These are phyloP conservation scores for Erebia aethiops DNA, from an alignment of 2,888 invertebrate species.

Conservation along the genomic window DNA sequence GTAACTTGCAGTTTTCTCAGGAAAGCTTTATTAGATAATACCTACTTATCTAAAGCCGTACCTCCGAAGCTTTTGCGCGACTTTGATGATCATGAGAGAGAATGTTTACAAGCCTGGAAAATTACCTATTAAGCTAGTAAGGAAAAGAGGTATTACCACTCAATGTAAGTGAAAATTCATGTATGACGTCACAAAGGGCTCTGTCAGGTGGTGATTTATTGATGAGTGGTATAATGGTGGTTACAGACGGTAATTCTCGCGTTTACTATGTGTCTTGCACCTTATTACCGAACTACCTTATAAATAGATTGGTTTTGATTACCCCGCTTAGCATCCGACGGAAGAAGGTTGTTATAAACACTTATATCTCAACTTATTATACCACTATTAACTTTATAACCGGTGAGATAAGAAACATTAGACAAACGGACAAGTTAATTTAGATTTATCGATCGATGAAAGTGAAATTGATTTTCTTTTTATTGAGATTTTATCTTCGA, in stretches of 20 bases:
- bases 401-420: conserved; percentile 35
- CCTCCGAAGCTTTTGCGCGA: too few species aligned
- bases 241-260: too few species aligned
- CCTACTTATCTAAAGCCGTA: neutral
- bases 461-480: conserved; percentile 27
- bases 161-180: too few species aligned
- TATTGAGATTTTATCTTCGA: conserved; percentile 9
- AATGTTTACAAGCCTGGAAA: too few species aligned
- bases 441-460: conserved; percentile 35
- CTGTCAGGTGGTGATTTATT: too few species aligned
- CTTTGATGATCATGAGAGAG: too few species aligned
- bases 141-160: too few species aligned
- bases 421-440: conserved; percentile 32
- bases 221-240: too few species aligned
- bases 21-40: too few species aligned
- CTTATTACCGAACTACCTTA: conserved; percentile 28
- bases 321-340: conserved; percentile 36
- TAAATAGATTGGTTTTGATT: conserved; percentile 34
- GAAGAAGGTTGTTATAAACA: conserved; percentile 35
- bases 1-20: too few species aligned
- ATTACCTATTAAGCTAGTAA: too few species aligned
- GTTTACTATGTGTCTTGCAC: conserved; percentile 16
- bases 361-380: conserved; percentile 35
- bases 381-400: conserved; percentile 26
- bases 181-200: too few species aligned